phyloP scores from a whole-genome alignment of 2,113 vertebrate genomes.

The Pycnonotus jocosus region DNA sequence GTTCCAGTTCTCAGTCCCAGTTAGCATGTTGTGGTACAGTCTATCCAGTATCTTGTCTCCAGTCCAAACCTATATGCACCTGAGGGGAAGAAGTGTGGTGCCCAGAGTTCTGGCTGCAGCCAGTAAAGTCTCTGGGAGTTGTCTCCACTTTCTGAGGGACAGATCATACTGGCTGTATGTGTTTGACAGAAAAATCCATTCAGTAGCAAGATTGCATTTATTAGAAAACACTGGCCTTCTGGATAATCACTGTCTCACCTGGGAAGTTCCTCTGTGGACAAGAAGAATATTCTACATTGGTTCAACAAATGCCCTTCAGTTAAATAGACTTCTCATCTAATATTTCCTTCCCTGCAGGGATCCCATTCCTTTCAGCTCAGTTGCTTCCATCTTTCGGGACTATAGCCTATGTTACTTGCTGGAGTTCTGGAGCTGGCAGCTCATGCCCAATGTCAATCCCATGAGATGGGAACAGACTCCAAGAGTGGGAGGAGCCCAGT shows the following conservation, averaged over 20 bases:
- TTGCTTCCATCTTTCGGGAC: neutral
- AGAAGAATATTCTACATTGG: neutral
- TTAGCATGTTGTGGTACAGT: neutral
- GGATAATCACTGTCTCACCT: neutral
- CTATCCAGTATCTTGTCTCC: neutral
- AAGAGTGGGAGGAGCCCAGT: neutral
- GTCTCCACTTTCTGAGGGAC: neutral
- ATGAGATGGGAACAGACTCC: neutral
- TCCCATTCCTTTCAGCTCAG: neutral
- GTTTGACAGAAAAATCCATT: neutral
- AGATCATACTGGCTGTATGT: neutral
- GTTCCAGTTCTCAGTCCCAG: neutral
- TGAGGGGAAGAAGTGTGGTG: neutral
- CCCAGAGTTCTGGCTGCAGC: neutral
- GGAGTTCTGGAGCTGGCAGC: neutral
- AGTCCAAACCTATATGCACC: neutral
- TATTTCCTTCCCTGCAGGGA: neutral
- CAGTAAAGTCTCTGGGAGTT: neutral
- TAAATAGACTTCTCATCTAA: neutral
- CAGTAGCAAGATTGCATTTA: neutral
- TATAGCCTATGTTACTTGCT: neutral
- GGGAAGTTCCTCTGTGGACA: neutral
- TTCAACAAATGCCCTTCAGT: neutral
- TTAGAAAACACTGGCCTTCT: neutral
- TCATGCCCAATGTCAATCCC: neutral